Base-by-base conservation (phyloP, 2,113 vertebrate genomes). In the human (Homo sapiens) region DNA sequence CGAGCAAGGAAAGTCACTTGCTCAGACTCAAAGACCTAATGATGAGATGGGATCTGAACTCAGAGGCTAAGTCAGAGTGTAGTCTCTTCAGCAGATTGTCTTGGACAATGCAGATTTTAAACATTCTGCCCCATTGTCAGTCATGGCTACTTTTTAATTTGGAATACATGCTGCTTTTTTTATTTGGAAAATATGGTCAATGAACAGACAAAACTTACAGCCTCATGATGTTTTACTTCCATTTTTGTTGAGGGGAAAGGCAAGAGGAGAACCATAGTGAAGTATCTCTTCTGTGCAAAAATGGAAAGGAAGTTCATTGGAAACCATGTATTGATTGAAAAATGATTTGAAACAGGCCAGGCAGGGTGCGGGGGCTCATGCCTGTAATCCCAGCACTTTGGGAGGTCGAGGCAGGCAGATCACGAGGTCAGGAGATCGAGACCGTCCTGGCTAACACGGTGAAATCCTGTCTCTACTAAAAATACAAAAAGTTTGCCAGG, bases 291-390 rank as follows among this genome's bases (percentile, higher is more conserved):
- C 81, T 84, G 8, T 32, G 35, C 61, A 68, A 79, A 95, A 88
- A 64, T 10, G 30, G 72, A 93, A 76, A 75, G 72, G 43, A 13
- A 90, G 40, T 32, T 84, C 87, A 95, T 13, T 78, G 79, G 43
- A 83, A 76, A 59, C 30, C 38, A 83, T 52, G 10, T 81, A 64
- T 40, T 90, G 75, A 83, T 66, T 78, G 92, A 94, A 86, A 95
- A 79, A 52, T 73, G 80, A 94, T 90, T 70, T 79, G 90, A 96
- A 95, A 50, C 59, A 52, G 38, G 73, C 70, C 22, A 20, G 52
- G 52, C 52, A 0, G 6, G 52, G 52, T 7, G 6, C 18, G 2
- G 52, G 6, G 52, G 18, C 52, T 55, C 52, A 55, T 2, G 2
- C 52, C 52, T 55, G 18, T 55, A 55, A 55, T 20, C 52, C 6